Conservation (phyloP, 2,888 invertebrate species). For the Tineola bisselliella region DNA sequence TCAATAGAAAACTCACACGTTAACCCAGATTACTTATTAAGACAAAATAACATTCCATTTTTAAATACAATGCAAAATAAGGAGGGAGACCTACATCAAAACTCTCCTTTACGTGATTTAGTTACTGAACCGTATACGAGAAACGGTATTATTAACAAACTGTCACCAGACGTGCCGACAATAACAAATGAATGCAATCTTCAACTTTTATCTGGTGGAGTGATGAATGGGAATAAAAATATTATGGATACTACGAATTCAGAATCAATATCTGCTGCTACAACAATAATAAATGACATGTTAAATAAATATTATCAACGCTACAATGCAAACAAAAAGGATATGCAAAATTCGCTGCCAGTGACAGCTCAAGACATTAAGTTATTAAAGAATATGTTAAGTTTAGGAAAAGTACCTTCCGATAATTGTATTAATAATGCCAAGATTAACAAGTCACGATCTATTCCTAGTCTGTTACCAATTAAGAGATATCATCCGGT, state of each 20-base stretch:
- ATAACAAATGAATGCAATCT: slow-evolving; percentile 56
- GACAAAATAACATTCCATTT: background rate
- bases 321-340: background rate
- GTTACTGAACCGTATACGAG: slow-evolving; percentile 56
- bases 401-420: background rate
- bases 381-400: slow-evolving; percentile 5
- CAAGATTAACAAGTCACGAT: slow-evolving; percentile 18
- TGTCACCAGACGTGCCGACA: slow-evolving; percentile 50
- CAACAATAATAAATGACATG: background rate
- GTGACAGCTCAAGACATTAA: background rate
- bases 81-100: slow-evolving; percentile 46
- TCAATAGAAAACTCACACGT: background rate
- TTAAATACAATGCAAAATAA: slow-evolving; percentile 33
- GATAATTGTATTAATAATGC: slow-evolving; percentile 1
- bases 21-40: background rate
- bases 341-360: background rate
- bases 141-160: slow-evolving; percentile 59
- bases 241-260: background rate
- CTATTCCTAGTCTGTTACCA: slow-evolving; percentile 20
- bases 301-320: background rate
- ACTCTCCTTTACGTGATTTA: slow-evolving; percentile 55
- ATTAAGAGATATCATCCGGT: slow-evolving; percentile 16
- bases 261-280: background rate
- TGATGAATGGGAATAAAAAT: slow-evolving; percentile 10
- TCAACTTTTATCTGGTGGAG: slow-evolving; percentile 15